Evolutionary conservation across 1,140 invertebrate genomes (phyloP).

Genomic region (Trachymyrmex septentrionalis): DNA sequence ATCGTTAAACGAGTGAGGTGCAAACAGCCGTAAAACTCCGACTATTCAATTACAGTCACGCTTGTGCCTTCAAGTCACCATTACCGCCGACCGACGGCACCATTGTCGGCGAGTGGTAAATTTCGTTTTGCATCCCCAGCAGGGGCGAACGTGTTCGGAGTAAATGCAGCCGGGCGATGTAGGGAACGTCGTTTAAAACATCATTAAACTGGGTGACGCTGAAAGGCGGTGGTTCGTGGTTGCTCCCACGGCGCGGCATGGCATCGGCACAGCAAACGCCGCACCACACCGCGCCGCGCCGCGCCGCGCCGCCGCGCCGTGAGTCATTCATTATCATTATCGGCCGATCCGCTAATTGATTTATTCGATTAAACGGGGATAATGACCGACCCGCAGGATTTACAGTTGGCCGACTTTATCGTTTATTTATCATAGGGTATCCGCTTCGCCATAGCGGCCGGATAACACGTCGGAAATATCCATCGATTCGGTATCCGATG

Average conservation of each 20-base stretch:
- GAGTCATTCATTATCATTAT: slow-evolving; percentile 81
- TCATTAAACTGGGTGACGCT: slow-evolving; percentile 68
- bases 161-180: slow-evolving; percentile 41
- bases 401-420: slow-evolving; percentile 73
- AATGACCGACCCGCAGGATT: slow-evolving; percentile 73
- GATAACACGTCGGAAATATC: slow-evolving; percentile 62
- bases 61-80: slow-evolving; percentile 61
- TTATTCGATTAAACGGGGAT: slow-evolving; percentile 80
- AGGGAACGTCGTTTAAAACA: slow-evolving; percentile 58
- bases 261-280: slow-evolving; percentile 58
- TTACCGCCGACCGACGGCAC: slow-evolving; percentile 49
- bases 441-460: slow-evolving; percentile 30
- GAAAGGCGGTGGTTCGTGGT: slow-evolving; percentile 51
- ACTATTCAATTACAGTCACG: slow-evolving; percentile 61
- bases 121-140: slow-evolving; percentile 54
- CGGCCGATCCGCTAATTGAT: slow-evolving; percentile 80
- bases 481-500: slow-evolving; percentile 31
- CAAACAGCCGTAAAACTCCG: slow-evolving; percentile 59
- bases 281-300: too few relatives aligned
- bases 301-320: slow-evolving; percentile 24
- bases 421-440: slow-evolving; percentile 77
- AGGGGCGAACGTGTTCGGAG: slow-evolving; percentile 28
- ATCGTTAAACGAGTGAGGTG: slow-evolving; percentile 30
- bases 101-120: slow-evolving; percentile 57
- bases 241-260: slow-evolving; percentile 41